phyloP scores from a whole-genome alignment of 2,113 vertebrate genomes.

The Anoplopoma fimbria region DNA sequence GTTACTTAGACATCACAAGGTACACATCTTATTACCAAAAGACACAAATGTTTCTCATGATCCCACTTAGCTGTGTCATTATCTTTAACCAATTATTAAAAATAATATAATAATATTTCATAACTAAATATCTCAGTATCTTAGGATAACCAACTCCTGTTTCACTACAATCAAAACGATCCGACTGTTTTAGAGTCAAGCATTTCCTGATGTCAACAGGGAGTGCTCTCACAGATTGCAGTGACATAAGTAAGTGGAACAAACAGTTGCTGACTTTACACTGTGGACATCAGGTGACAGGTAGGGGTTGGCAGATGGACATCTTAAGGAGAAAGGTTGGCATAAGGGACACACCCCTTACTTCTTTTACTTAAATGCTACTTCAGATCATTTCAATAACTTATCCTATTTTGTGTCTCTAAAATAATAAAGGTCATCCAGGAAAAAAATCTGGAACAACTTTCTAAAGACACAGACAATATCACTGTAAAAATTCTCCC shows the following conservation, averaged over 20 bases:
- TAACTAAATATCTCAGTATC: neutral
- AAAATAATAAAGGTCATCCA: neutral
- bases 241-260: constrained; percentile 21
- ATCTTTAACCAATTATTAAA: neutral
- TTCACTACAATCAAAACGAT: neutral
- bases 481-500: no score
- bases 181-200: neutral
- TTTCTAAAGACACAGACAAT: no score
- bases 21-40: neutral
- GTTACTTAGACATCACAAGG: neutral
- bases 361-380: neutral
- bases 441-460: no score
- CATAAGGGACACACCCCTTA: neutral
- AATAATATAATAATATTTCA: no score
- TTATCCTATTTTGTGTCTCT: neutral
- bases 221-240: neutral
- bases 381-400: neutral
- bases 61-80: neutral
- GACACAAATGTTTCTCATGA: neutral
- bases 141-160: neutral
- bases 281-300: neutral
- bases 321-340: neutral
- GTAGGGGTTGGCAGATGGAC: neutral
- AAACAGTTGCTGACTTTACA: neutral
- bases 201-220: neutral